These are phyloP conservation scores for Camelus dromedarius DNA, from an alignment of 2,113 vertebrate species.

Conservation along the genomic window DNA sequence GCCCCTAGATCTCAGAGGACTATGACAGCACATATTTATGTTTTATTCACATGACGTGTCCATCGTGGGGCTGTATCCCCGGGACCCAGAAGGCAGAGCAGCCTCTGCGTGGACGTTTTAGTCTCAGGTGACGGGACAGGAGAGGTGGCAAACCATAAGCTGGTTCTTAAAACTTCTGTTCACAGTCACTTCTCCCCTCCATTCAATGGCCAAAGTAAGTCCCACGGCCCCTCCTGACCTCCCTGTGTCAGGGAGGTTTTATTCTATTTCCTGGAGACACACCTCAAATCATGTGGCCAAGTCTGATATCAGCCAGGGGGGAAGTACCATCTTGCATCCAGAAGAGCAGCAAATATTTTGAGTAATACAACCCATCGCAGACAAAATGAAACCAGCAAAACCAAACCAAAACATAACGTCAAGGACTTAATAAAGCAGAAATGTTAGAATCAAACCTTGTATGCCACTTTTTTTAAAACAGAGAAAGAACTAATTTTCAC, in stretches of 20 bases:
- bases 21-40: not conserved
- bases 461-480: not conserved
- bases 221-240: not conserved
- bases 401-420: not conserved
- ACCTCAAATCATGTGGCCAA: not conserved
- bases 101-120: not conserved
- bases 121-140: not conserved
- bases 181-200: not conserved
- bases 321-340: not conserved
- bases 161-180: not conserved
- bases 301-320: too few species aligned
- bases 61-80: not conserved
- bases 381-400: not conserved
- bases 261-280: not conserved
- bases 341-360: not conserved
- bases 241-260: not conserved
- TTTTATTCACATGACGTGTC: not conserved
- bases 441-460: not conserved
- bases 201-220: not conserved
- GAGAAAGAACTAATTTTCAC: not conserved
- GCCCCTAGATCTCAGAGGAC: not conserved
- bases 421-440: not conserved
- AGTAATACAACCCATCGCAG: not conserved
- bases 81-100: not conserved
- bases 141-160: not conserved